Base-by-base conservation (phyloP, 2,888 invertebrate genomes). In the Seira sanloemensis region DNA sequence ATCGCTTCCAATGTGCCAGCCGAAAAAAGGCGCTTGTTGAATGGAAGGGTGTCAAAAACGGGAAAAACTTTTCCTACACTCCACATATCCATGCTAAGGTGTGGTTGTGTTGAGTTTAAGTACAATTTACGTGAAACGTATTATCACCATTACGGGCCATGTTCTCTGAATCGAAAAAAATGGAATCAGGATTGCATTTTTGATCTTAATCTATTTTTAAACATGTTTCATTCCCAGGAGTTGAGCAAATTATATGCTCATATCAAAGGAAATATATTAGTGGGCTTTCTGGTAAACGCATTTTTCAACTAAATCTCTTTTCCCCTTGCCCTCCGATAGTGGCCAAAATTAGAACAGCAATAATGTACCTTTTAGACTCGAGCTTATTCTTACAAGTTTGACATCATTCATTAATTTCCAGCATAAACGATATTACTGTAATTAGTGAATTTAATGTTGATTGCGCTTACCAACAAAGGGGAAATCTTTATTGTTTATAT, bases 41-140 rank as follows among this genome's bases (percentile, higher is more conserved):
- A 81, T 81, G 81, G 68, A 75, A 81, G 81, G 81, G 81, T 81
- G 81, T 81, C 81, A 81, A 81, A 81, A 81, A 81, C 81, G 81
- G 81, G 81, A 81, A 81, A 72, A 75, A 81, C 81, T 81, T 81
- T 81, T 72, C 66, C 73, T 54, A 23, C 62, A 58, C 65, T 74
- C 74, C 58, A 16, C 9, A 12, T 23, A 5, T 62, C 62, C 25
- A 24, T 18, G 26, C 23, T 50, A 58, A 78, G 76, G 81, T 81
- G 80, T 80, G 80, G 80, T 69, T 80, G 68, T 80, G 74, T 80
- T 80, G 74, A 74, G 74, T 80, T 80, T 74, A 74, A 80, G 68
- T 74, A 80, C 80, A 80, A 74, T 72, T 78, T 72, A 72, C 72
- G 26, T 72, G 72, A 67, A 78, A 78, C 78, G 69, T 76, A 67